phyloP scores from a whole-genome alignment of 1,140 invertebrate species.

The Megathymus violae region DNA sequence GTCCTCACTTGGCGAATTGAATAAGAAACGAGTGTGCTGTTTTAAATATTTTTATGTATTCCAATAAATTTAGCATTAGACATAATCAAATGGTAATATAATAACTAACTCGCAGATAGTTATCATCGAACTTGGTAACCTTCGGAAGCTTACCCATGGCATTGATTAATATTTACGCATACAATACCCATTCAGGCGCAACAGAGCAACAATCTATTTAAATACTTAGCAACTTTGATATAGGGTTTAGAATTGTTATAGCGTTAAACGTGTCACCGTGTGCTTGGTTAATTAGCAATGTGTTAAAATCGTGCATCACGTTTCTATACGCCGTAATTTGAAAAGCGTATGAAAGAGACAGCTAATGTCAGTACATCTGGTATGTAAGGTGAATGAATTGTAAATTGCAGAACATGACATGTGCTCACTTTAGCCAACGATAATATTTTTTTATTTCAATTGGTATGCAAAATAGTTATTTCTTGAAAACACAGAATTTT shows the following conservation, averaged over 20 bases:
- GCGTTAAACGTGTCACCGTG: conserved; percentile 49
- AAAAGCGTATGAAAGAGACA: conserved; percentile 48
- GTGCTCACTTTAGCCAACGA: conserved; percentile 35
- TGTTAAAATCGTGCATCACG: conserved; percentile 61
- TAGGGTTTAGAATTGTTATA: conserved; percentile 54
- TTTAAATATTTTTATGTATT: conserved; percentile 24
- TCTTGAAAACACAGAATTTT: conserved; percentile 3
- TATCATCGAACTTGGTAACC: conserved; percentile 62
- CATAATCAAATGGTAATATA: conserved; percentile 22
- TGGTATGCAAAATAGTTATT: conserved; percentile 7
- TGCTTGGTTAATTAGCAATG: conserved; percentile 71
- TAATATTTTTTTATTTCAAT: conserved; percentile 21
- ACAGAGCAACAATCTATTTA: conserved; percentile 39
- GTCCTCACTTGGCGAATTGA: conserved; percentile 18
- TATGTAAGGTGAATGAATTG: conserved; percentile 65
- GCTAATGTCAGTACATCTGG: conserved; percentile 30
- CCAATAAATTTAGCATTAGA: conserved; percentile 11
- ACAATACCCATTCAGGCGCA: conserved; percentile 67
- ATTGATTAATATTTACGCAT: conserved; percentile 79
- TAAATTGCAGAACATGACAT: conserved; percentile 45
- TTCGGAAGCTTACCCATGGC: conserved; percentile 67
- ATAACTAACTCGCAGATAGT: no score
- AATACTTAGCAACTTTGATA: conserved; percentile 38
- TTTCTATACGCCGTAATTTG: conserved; percentile 50
- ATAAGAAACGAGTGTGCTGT: conserved; percentile 10